Evolutionary conservation across 1,140 invertebrate species (phyloP), one percentile per base, ranked within the genome.

Genomic region (Neotoxoptera formosana): DNA sequence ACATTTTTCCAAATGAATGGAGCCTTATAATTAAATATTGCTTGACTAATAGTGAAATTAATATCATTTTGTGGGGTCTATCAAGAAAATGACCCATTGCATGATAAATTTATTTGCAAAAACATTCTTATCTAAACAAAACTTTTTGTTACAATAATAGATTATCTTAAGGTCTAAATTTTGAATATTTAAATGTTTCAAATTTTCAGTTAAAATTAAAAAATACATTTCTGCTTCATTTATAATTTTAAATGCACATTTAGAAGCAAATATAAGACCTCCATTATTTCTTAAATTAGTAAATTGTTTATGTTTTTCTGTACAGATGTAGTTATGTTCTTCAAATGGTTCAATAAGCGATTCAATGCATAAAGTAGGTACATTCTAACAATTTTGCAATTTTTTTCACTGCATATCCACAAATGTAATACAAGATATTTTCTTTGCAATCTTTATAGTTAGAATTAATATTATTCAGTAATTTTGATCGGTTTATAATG

Each of bases 51-150:
- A 86, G 21, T 20, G 84, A 86, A 30, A 86, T 76, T 86, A 86
- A 25, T 45, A 86, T 23, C 17, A 45, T 86, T 86, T 86, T 86
- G 36, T 86, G 84, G 23, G 86, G 86, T n/a, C 86, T 87, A 48
- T 87, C 45, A 23, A 87, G 45, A n/a, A 6, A 56, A 87, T 47
- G 45, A 23, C 8, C 45, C 30, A n/a, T 47, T 87, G 8, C 86
- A 87, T 17, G 30, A 87, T 87, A 87, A 48, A n/a, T n/a, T n/a
- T n/a, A 87, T 87, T 48, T n/a, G 7, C 17, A n/a, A 87, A 48
- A 30, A 87, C n/a, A 87, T 47, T 47, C 25, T 87, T 48, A 17
- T 87, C 25, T 48, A 87, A n/a, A 6, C 21, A 23, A 87, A n/a
- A 87, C 21, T 47, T 87, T 30, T 87, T 47, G 30, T 87, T 87